A percentile compares a stretch with the other conserved stretches of the same genome.
Evolutionary conservation across 35 echinoderm and acorn worm species (phyloP).

Genomic region (Patiria miniata): DNA sequence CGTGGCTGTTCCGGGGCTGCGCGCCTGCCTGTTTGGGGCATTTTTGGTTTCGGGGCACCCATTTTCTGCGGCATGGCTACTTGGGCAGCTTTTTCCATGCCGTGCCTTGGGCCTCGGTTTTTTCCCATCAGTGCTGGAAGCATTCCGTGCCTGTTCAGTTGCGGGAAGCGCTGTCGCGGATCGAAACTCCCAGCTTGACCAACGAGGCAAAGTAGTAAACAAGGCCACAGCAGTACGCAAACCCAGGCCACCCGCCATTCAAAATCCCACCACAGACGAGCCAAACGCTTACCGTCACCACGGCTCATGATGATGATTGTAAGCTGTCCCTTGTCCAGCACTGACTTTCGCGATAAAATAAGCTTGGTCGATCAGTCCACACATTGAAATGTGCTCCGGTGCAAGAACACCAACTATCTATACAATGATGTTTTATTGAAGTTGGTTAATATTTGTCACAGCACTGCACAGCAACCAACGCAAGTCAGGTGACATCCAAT

Average conservation of each 20-base stretch:
- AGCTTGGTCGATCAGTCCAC: too few relatives aligned
- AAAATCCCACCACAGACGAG: neutral
- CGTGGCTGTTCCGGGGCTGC: conserved; percentile 75
- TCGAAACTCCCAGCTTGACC: conserved; percentile 4
- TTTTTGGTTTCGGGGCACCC: conserved; percentile 1
- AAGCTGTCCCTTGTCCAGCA: too few relatives aligned
- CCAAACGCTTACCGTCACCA: conserved; percentile 10
- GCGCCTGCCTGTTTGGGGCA: conserved; percentile 34
- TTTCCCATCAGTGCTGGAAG: conserved; percentile 68
- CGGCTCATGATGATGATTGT: neutral
- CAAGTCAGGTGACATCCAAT: too few relatives aligned
- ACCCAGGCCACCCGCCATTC: neutral
- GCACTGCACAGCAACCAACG: too few relatives aligned
- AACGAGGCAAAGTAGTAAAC: neutral
- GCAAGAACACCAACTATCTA: too few relatives aligned
- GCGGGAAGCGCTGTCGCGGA: conserved; percentile 53
- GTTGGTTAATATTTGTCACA: too few relatives aligned
- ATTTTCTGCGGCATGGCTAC: neutral
- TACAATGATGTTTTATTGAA: too few relatives aligned
- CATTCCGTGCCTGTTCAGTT: conserved; percentile 72
- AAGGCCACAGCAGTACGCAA: neutral
- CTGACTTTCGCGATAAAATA: too few relatives aligned
- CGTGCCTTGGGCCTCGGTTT: conserved; percentile 31
- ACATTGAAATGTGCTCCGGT: too few relatives aligned
- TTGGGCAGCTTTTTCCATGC: neutral